phyloP scores from a whole-genome alignment of 92 coral and sea anemone genomes.

The Nematostella vectensis region DNA sequence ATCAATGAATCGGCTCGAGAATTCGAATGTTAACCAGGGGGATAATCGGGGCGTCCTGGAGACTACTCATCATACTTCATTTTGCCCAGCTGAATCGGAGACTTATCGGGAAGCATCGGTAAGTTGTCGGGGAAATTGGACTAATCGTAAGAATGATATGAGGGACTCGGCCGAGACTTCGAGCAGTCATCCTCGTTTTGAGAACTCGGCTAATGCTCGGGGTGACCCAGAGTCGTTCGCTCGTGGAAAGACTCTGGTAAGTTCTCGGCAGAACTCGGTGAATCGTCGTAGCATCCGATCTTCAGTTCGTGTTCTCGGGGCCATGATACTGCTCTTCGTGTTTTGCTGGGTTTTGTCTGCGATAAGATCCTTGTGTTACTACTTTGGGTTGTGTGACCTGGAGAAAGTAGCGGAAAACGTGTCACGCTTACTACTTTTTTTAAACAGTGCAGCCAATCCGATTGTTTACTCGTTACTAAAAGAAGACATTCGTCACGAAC shows the following conservation, averaged over 20 bases:
- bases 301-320: constrained; percentile 31
- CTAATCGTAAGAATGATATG: constrained; percentile 1
- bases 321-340: constrained; percentile 29
- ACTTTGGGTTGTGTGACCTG: constrained; percentile 20
- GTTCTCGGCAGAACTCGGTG: neutral
- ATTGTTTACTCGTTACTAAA: constrained; percentile 53
- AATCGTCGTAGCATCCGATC: constrained; percentile 13
- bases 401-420: neutral
- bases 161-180: too few species aligned
- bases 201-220: too few species aligned
- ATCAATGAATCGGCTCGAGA: too few species aligned
- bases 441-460: constrained; percentile 44
- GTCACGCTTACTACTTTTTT: constrained; percentile 17
- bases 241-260: too few species aligned
- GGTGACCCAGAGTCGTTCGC: too few species aligned
- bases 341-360: constrained; percentile 38
- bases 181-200: too few species aligned
- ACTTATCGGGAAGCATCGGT: too few species aligned
- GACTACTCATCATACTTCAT: too few species aligned
- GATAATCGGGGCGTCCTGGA: too few species aligned
- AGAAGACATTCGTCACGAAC: constrained; percentile 39
- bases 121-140: too few species aligned
- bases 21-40: too few species aligned
- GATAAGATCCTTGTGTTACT: constrained; percentile 32
- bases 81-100: too few species aligned